Evolutionary conservation across 2,113 vertebrate genomes (phyloP), one percentile per base, ranked within the genome.

Genomic region (Prionailurus bengalensis): DNA sequence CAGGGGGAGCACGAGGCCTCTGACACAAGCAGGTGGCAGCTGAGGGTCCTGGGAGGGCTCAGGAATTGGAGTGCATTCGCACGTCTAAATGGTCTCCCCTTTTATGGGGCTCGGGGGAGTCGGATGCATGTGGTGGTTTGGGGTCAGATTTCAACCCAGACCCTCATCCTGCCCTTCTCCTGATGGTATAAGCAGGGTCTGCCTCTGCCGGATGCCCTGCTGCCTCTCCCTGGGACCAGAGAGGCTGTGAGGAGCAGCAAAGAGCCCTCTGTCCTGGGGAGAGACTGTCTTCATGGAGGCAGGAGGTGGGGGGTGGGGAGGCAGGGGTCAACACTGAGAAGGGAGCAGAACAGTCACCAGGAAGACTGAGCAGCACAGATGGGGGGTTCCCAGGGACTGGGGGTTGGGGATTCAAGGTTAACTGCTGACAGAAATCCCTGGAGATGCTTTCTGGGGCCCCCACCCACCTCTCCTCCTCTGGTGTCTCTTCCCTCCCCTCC

Each of bases 1-100:
- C 0, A 5, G 0, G 0, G 36, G 58, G 82, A 33, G 42, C 33
- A 5, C 25, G 1, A 10, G 45, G 12, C 58, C 29, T 83, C 88
- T 2, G 11, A 9, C 10, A 53, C 70, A 48, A 91, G 94, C 91
- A 96, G 92, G 81, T 85, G 81, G 78, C 80, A 19, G 68, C 29
- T 0, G 1, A 36, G 42, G 53, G 7, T 29, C n/a, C 83, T 61
- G 90, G 15, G 33, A 16, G 7, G 48, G 8, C 87, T 84, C 13
- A 15, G 70, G 76, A 71, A 31, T 33, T 6, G 23, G 2, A 45
- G 65, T 4, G 1, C 10, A 3, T 36, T 83, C 63, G 25, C 70
- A 15, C 7, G 17, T 29, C 23, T 5, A 21, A 58, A 4, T 0
- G 19, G 66, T 8, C 3, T 87, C 4, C 42, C 15, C 21, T 61